Conservation (phyloP, 1,140 invertebrate species). For the Acromyrmex echinatior region DNA sequence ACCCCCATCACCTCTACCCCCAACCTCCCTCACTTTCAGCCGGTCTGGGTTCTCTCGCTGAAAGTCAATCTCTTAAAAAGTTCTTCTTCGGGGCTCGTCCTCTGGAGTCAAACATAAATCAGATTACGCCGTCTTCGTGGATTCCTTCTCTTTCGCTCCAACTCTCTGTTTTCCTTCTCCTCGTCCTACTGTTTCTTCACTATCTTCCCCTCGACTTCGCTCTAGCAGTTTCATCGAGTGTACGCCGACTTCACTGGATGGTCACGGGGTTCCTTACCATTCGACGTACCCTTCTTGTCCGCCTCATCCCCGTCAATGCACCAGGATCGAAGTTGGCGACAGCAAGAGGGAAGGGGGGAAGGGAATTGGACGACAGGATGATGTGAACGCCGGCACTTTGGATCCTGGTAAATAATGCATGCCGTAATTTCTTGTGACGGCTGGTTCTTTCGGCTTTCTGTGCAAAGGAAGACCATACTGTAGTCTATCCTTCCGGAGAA, state of each 20-base stretch:
- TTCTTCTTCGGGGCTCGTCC: slow-evolving; percentile 74
- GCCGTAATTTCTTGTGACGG: slow-evolving; percentile 67
- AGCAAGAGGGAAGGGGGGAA: not conserved
- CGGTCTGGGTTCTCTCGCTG: slow-evolving; percentile 57
- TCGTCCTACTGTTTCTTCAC: not conserved
- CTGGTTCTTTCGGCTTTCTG: not conserved
- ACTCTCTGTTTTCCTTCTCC: not conserved
- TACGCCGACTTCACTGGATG: slow-evolving; percentile 1
- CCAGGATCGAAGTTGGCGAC: slow-evolving; percentile 24
- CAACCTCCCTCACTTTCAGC: slow-evolving; percentile 9
- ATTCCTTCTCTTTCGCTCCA: slow-evolving; percentile 2
- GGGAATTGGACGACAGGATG: not conserved
- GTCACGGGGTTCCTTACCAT: not conserved
- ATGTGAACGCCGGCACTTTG: slow-evolving; percentile 52
- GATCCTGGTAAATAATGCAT: slow-evolving; percentile 75
- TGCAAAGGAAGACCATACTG: not conserved
- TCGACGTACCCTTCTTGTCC: slow-evolving; percentile 18
- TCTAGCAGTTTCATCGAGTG: slow-evolving; percentile 25
- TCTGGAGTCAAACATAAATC: slow-evolving; percentile 83
- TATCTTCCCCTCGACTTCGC: not conserved
- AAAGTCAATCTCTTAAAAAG: slow-evolving; percentile 84
- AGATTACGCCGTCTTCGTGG: slow-evolving; percentile 76
- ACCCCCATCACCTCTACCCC: not conserved
- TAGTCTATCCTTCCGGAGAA: not conserved
- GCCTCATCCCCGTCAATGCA: slow-evolving; percentile 15